Evolutionary conservation across 2,888 invertebrate species (phyloP).

Genomic region (Caenorhabditis sp.): DNA sequence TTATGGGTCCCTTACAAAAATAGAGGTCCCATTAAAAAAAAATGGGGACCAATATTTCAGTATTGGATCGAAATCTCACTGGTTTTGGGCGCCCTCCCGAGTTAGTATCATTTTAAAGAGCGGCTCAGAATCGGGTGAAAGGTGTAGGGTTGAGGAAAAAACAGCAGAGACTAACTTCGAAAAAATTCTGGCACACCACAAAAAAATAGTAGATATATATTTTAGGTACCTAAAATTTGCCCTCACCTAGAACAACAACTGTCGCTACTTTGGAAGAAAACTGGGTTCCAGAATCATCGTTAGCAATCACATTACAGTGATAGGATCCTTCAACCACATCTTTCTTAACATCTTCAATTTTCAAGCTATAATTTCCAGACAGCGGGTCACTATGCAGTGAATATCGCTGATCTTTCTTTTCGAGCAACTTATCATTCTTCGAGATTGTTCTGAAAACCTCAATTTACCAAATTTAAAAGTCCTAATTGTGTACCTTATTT

Average conservation of each 20-base stretch:
- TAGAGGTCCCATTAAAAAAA: no score
- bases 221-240: not conserved
- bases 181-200: no score
- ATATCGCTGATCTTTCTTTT: constrained; percentile 40
- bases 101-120: no score
- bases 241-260: constrained; percentile 67
- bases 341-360: constrained; percentile 76
- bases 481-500: constrained; percentile 32
- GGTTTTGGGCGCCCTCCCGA: no score
- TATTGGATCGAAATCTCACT: no score
- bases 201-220: not conserved
- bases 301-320: constrained; percentile 77
- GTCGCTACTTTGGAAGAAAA: constrained; percentile 60
- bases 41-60: no score
- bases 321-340: constrained; percentile 49
- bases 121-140: no score
- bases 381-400: constrained; percentile 43
- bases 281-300: constrained; percentile 79
- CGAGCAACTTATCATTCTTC: constrained; percentile 45
- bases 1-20: no score
- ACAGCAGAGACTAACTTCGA: no score
- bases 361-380: constrained; percentile 84
- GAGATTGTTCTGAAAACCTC: constrained; percentile 53
- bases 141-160: no score
- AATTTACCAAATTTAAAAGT: not conserved